phyloP scores from a whole-genome alignment of 2,797 vertebrate genomes.

The Tinamus major region DNA sequence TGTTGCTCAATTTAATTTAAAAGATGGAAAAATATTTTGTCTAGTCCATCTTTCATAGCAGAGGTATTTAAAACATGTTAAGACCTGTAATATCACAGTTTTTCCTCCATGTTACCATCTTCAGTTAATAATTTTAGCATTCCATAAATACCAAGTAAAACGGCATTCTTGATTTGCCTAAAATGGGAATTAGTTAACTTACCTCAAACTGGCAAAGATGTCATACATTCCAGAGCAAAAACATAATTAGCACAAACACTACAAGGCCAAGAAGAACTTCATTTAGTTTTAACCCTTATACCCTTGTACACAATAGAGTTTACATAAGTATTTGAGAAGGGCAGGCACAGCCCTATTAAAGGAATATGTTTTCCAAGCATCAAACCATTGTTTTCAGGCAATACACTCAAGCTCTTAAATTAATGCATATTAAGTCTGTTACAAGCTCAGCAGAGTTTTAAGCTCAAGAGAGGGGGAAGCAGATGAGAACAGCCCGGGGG shows the following conservation, averaged over 20 bases:
- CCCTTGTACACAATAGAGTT: conserved; percentile 35
- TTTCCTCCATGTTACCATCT: neutral
- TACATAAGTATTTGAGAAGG: conserved; percentile 53
- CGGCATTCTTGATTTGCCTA: conserved; percentile 1
- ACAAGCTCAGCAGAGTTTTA: conserved; percentile 30
- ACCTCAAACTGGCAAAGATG: neutral
- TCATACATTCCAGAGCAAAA: neutral
- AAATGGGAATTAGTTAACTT: neutral
- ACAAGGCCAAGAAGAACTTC: neutral
- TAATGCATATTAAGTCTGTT: conserved; percentile 57
- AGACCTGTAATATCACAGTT: neutral
- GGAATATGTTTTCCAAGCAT: conserved; percentile 47
- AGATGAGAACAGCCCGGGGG: conserved; percentile 23
- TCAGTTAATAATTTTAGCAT: neutral
- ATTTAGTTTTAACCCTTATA: conserved; percentile 13
- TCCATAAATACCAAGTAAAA: neutral
- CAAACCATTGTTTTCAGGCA: conserved; percentile 56
- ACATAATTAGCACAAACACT: neutral
- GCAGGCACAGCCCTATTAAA: conserved; percentile 35
- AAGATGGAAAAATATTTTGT: conserved; percentile 5
- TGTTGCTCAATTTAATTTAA: conserved; percentile 7
- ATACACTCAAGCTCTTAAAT: conserved; percentile 27
- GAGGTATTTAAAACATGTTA: conserved; percentile 30
- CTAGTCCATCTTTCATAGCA: neutral
- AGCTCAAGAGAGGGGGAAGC: conserved; percentile 18